Conservation (phyloP, 2,113 vertebrate species). For the Ptyas mucosa region DNA sequence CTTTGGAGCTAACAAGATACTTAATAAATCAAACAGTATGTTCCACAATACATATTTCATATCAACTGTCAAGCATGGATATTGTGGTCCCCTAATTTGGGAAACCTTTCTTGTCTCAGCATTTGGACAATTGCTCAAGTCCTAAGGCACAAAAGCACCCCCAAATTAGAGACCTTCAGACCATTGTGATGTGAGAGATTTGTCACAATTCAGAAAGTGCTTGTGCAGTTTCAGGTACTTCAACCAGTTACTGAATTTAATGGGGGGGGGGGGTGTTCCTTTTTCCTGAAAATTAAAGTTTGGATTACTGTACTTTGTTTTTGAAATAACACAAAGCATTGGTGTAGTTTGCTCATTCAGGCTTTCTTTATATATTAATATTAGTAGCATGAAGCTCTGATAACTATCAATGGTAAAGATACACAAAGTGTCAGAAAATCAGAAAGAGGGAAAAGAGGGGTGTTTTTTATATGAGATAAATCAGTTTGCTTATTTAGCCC, state of each 20-base stretch:
- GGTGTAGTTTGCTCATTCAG: background rate
- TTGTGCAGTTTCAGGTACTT: background rate
- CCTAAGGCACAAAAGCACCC: background rate
- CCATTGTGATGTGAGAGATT: background rate
- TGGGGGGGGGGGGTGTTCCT: background rate
- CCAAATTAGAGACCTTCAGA: background rate
- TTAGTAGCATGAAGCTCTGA: background rate
- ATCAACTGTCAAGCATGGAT: background rate
- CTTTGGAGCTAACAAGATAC: background rate
- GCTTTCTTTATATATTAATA: background rate
- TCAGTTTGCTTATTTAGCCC: background rate
- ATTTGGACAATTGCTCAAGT: background rate
- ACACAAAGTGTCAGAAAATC: background rate
- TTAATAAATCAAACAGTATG: background rate
- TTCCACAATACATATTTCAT: background rate
- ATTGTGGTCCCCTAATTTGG: background rate
- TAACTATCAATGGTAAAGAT: background rate
- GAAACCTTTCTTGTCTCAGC: background rate
- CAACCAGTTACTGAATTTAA: background rate
- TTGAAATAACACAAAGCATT: background rate
- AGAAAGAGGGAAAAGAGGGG: background rate
- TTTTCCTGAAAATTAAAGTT: background rate
- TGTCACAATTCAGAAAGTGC: background rate
- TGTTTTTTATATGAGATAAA: background rate
- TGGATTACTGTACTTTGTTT: background rate